These are phyloP conservation scores for Conus betulinus DNA, from an alignment of 1,140 invertebrate species.

Conservation along the genomic window DNA sequence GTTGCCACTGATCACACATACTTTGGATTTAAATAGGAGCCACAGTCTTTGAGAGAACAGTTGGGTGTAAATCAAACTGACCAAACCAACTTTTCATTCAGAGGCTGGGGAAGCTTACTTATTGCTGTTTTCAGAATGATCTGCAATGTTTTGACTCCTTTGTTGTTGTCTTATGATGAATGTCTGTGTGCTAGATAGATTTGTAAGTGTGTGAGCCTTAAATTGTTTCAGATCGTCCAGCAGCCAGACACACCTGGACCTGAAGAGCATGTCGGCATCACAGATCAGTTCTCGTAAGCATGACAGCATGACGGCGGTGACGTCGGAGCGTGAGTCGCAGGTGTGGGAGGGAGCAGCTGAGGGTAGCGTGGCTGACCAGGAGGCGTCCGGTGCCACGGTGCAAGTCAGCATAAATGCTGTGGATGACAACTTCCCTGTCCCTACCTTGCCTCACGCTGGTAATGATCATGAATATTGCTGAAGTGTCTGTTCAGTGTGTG, in stretches of 20 bases:
- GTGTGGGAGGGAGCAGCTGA: constrained; percentile 32
- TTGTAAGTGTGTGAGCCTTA: no score
- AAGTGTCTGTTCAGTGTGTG: no score
- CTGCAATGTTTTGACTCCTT: no score
- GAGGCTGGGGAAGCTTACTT: no score
- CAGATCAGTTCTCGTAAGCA: constrained; percentile 51
- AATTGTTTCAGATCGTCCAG: constrained; percentile 5
- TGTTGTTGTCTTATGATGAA: no score
- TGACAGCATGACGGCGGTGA: constrained; percentile 43
- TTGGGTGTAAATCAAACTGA: no score
- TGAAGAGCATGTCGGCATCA: constrained; percentile 59
- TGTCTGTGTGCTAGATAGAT: no score
- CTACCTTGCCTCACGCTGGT: constrained; percentile 7
- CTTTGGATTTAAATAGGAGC: no score
- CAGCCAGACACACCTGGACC: constrained; percentile 30
- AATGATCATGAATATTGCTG: background rate
- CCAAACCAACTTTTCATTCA: no score
- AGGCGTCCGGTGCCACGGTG: background rate
- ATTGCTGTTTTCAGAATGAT: no score
- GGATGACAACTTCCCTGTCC: constrained; percentile 21
- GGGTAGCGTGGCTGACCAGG: constrained; percentile 9
- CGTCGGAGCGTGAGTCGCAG: constrained; percentile 44
- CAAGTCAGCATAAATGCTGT: background rate
- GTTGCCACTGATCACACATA: no score
- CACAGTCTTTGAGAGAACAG: no score